Base-by-base conservation (phyloP, 53 echinoderm and acorn worm genomes). In the Crossaster papposus region DNA sequence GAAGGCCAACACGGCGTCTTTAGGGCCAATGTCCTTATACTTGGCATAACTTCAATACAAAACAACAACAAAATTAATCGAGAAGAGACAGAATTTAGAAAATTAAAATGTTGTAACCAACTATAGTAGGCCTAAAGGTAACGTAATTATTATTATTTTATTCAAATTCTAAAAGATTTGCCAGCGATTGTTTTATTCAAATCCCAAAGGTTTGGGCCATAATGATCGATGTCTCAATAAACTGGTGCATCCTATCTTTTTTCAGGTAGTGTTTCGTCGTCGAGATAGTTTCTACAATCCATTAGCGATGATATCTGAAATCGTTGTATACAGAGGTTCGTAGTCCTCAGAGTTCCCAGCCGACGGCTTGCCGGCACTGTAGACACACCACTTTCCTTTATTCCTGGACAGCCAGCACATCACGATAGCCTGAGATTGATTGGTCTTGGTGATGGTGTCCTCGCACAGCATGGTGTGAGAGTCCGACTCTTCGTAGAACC, bases 331-430 rank as follows among this genome's bases (percentile, higher is more conserved):
- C 54, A 91, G 58, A 15, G 91, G 91, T 44, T 74, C 80, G 68
- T 86, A 78, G 63, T 85, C 81, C 81, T 90, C 90, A 1, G 91
- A 78, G 58, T 93, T 87, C 17, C 94, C 91, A 80, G 77, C 73
- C 17, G 94, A 83, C 0, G 88, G 30, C n/a, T 78, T 83, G 15
- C 91, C 94, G 4, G 72, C 83, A 34, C 83, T 83, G 30, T 91
- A 70, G 74, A 91, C 91, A 38, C 54, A 91, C 91, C 91, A 91
- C n/a, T 77, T 36, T 1, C 85, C 91, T 26, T 51, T 74, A 12
- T 78, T 75, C 23, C 80, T 91, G 8, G 84, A 85, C 20, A 91
- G 32, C 64, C 72, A 85, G 58, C 91, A 91, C 91, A 91, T 91
- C 54, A 91, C 91, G n/a, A 91, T 84, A 12, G 91, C 91, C 37